A percentile compares a stretch with the other conserved stretches of the same genome.
Conservation (phyloP, 2,888 invertebrate genomes). For the Ellobium chinense region DNA sequence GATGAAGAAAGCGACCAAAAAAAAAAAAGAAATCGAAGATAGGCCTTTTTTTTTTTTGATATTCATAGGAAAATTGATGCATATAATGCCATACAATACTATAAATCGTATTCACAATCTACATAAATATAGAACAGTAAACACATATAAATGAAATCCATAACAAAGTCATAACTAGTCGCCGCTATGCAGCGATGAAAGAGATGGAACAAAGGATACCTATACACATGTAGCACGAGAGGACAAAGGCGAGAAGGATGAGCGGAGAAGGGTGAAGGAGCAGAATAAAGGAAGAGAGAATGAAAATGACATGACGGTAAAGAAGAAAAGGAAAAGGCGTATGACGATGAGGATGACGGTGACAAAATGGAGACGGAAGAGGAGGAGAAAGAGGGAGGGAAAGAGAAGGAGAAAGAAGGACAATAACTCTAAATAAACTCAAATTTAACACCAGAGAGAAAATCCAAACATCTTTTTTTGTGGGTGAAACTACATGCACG, state of each 20-base stretch:
- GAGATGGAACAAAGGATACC: too few relatives aligned
- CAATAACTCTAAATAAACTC: slow-evolving; percentile 21
- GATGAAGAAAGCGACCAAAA: too few relatives aligned
- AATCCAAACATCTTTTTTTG: neutral
- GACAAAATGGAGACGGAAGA: neutral
- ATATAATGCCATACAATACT: too few relatives aligned
- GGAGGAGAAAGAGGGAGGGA: neutral
- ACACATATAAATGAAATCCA: too few relatives aligned
- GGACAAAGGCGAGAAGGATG: neutral
- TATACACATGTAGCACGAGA: too few relatives aligned
- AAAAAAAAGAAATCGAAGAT: too few relatives aligned
- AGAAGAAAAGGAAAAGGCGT: neutral
- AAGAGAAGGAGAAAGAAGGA: neutral
- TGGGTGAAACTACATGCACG: neutral
- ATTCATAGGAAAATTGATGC: too few relatives aligned
- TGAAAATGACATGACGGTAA: neutral
- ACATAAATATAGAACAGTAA: too few relatives aligned
- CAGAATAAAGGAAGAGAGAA: neutral
- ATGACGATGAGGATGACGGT: neutral
- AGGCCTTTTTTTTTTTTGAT: too few relatives aligned
- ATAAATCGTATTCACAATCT: too few relatives aligned
- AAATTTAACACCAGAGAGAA: neutral
- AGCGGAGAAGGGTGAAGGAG: neutral
- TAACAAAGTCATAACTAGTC: too few relatives aligned
- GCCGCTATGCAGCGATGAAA: too few relatives aligned